Base-by-base conservation (phyloP, 2,888 invertebrate species). In the Perizoma flavofasciatum region DNA sequence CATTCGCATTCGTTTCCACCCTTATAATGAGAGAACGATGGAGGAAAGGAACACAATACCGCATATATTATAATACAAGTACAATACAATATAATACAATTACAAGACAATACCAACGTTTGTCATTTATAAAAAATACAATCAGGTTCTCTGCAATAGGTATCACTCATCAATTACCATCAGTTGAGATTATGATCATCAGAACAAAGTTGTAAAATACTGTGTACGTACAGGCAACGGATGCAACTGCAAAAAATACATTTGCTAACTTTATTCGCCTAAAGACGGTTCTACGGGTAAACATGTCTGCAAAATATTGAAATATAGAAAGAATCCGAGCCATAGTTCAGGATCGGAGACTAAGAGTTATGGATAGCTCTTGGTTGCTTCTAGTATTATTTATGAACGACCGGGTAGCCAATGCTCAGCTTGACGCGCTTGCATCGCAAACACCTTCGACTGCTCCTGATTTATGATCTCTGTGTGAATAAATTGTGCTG, bases 311-410 rank as follows among this genome's bases (percentile, higher is more conserved):
- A 71, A 74, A 72, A 79, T 76, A 77, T 76, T 73, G 72, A 76
- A 78, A 78, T 78, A 77, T 66, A 63, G 63, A 71, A 71, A 66
- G 62, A 71, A 73, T 76, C 56, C 68, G 48, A 49, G 69, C 70
- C 67, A 77, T 78, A 65, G 72, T 71, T 81, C 72, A 77, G 73
- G 72, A 78, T 79, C 75, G 75, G 65, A 63, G 69, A 55, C 77
- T 73, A 69, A 67, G 67, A 59, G 74, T 78, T 81, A 82, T 82
- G 77, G 80, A 80, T 77, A 74, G 75, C 70, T 68, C 79, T 83
- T 79, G 83, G 84, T 83, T 85, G 74, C 70, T 66, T 79, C 84
- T 78, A 83, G 84, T 82, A 85, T 86, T 86, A 89, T 90, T 90
- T 89, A 89, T 87, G 72, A 67, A 63, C 74, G 76, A 77, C 77